Evolutionary conservation across 2,113 vertebrate genomes (phyloP), one percentile per base, ranked within the genome.

Genomic region (Amia ocellicauda): DNA sequence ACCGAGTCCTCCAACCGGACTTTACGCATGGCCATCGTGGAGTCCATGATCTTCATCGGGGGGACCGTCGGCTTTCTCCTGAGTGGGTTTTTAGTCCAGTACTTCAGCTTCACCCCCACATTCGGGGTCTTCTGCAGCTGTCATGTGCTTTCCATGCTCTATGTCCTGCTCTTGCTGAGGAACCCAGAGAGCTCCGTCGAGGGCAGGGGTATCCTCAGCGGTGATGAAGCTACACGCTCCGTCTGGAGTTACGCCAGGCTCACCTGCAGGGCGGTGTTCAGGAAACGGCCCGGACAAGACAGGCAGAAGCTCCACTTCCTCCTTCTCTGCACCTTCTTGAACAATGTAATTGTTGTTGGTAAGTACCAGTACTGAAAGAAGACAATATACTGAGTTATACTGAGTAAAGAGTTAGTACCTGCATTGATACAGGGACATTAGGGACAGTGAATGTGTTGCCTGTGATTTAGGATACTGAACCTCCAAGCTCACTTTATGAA

Each of bases 41-140:
- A 85, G 64, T 70, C 83, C 19, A 85, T 85, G 81, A 58, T 82
- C 26, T 83, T 74, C 50, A 66, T 85, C 2, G 83, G 83, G 1
- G 81, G 83, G 4, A 72, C 69, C 8, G 56, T 75, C 22, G 83
- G 83, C 2, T 78, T 78, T 58, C 66, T 83, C 2, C 20, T 81
- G 9, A 72, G 76, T 23, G 81, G 83, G 7, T 72, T 63, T 28
- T 64, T 85, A 42, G 61, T 70, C 24, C 69, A 82, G 45, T 45
- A 68, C 24, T 53, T 67, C 11, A 77, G 72, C 2, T 64, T 76
- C n/a, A 11, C 23, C 19, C 27, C 63, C 11, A 54, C 73, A 1
- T 81, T 81, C 11, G 59, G 36, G 11, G 60, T 67, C 7, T 77
- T 58, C 51, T 71, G 77, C 2, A 59, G 29, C 41, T 81, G 74